Conservation (phyloP, 2,888 invertebrate genomes). For the Keiferia lycopersicella region DNA sequence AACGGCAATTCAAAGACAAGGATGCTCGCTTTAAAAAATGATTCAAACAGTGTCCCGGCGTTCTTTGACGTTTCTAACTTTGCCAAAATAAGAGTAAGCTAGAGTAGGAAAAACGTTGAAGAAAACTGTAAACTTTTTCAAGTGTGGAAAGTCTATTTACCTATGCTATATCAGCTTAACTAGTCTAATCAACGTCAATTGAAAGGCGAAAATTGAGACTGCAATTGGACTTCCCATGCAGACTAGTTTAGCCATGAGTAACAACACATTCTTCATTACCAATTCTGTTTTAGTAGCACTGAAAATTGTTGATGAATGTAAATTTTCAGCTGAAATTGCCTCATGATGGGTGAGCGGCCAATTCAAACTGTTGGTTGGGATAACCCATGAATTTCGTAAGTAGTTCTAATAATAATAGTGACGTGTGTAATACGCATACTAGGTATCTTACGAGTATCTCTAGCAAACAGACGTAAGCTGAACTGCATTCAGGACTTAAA, state of each 20-base stretch:
- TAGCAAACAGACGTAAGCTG: too few relatives aligned
- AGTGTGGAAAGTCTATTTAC: not conserved
- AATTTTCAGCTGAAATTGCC: not conserved
- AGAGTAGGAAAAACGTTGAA: not conserved
- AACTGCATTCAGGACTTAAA: too few relatives aligned
- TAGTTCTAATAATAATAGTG: not conserved
- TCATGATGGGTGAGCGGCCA: not conserved
- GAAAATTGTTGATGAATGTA: not conserved
- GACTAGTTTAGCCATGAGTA: not conserved
- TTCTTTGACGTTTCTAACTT: too few relatives aligned
- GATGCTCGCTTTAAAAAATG: too few relatives aligned
- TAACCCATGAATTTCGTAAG: not conserved
- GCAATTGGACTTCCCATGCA: not conserved
- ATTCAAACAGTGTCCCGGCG: too few relatives aligned
- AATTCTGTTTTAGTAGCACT: not conserved
- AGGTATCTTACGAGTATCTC: too few relatives aligned
- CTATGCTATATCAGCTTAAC: not conserved
- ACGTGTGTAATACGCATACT: too few relatives aligned
- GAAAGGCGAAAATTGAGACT: not conserved
- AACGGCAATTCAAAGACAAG: too few relatives aligned
- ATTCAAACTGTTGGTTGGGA: not conserved
- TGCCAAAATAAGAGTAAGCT: not conserved
- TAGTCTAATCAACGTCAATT: not conserved
- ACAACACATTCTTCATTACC: not conserved
- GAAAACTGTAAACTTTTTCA: too few relatives aligned